A percentile compares a stretch with the other conserved stretches of the same genome.
phyloP scores from a whole-genome alignment of 2,888 invertebrate genomes.

The Caenorhabditis panamensis region DNA sequence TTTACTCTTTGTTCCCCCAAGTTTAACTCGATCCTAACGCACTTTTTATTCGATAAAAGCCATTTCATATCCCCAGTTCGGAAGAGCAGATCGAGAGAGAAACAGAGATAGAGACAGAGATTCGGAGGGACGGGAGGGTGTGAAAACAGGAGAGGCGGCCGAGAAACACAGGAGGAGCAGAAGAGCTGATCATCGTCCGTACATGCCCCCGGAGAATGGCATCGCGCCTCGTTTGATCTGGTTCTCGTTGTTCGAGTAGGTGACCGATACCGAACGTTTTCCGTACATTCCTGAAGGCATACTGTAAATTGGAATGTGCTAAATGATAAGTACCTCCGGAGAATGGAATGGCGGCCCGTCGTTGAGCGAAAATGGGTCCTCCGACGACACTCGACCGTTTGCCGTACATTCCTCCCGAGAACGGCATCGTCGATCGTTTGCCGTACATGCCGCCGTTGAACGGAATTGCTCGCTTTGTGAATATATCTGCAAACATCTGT shows the following conservation, averaged over 20 bases:
- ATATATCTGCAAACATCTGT: conserved; percentile 24
- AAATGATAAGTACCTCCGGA: conserved; percentile 35
- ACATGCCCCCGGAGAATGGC: conserved; percentile 59
- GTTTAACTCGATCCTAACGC: conserved; percentile 38
- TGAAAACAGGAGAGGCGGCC: conserved; percentile 1
- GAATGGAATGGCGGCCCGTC: conserved; percentile 48
- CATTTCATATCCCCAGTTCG: conserved; percentile 53
- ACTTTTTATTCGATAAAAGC: conserved; percentile 56
- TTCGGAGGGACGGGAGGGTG: conserved; percentile 7
- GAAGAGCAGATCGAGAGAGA: conserved; percentile 31
- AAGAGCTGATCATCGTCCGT: conserved; percentile 47
- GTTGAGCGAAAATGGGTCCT: conserved; percentile 42
- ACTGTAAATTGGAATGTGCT: background rate
- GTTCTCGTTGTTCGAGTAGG: conserved; percentile 53
- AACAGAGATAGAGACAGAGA: conserved; percentile 16
- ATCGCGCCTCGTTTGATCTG: conserved; percentile 59
- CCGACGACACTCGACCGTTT: conserved; percentile 51
- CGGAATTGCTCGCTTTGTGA: conserved; percentile 59
- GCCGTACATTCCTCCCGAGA: conserved; percentile 71
- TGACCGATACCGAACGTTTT: conserved; percentile 50
- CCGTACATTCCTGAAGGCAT: conserved; percentile 55
- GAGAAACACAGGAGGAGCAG: background rate
- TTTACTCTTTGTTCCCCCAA: background rate
- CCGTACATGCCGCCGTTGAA: conserved; percentile 74
- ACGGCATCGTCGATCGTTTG: conserved; percentile 66